These are phyloP conservation scores for Strix uralensis DNA, from an alignment of 2,113 vertebrate genomes.

Conservation along the genomic window DNA sequence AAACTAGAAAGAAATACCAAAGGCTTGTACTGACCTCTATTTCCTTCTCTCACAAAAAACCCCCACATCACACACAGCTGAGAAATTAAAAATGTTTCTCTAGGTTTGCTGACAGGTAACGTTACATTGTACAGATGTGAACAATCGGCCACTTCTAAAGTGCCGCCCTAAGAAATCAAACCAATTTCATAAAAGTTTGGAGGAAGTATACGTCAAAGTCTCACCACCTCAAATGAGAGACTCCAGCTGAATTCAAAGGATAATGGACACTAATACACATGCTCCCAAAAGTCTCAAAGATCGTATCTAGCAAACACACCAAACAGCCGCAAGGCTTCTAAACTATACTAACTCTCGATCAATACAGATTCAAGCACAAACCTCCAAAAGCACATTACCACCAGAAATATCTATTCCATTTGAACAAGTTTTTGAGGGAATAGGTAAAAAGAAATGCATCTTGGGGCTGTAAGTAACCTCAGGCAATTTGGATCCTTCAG, in stretches of 20 bases:
- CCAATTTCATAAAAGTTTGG: background rate
- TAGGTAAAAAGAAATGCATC: background rate
- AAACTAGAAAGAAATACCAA: background rate
- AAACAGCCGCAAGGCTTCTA: background rate
- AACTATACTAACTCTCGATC: background rate
- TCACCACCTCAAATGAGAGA: background rate
- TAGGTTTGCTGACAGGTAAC: background rate
- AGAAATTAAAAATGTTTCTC: background rate
- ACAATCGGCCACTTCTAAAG: background rate
- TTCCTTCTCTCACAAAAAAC: background rate
- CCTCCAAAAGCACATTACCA: background rate
- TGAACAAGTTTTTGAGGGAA: background rate
- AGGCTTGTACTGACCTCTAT: background rate
- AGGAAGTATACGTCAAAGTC: background rate
- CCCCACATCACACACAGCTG: rapidly evolving
- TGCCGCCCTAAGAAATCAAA: background rate
- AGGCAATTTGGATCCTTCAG: background rate
- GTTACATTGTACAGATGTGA: background rate
- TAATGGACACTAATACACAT: background rate
- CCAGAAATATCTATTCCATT: background rate
- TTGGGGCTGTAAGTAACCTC: background rate
- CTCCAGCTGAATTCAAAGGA: background rate
- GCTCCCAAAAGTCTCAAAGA: background rate
- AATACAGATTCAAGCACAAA: background rate
- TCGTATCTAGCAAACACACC: background rate